phyloP scores from a whole-genome alignment of 2,113 vertebrate species.

The Elephas maximus region DNA sequence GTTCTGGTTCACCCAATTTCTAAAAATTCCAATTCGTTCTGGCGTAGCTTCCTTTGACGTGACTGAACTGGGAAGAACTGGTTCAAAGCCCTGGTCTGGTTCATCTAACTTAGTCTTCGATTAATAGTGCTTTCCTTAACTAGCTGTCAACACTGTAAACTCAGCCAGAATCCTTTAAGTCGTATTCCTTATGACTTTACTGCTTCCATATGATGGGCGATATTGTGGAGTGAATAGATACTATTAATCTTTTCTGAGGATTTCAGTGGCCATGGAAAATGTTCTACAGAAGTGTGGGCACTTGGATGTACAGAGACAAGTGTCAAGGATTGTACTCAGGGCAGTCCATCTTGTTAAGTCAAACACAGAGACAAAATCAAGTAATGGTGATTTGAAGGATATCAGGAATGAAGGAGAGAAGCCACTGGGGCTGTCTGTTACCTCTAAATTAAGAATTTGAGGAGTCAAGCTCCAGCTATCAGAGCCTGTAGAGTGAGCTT shows the following conservation, averaged over 20 bases:
- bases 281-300: not conserved
- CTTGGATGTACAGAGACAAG: not conserved
- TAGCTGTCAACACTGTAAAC: not conserved
- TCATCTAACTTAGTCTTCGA: not conserved
- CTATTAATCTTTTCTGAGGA: not conserved
- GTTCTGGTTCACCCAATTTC: too few relatives aligned
- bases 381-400: not conserved
- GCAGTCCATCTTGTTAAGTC: not conserved
- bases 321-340: not conserved
- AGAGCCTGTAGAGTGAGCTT: not conserved
- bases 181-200: not conserved
- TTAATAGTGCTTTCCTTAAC: not conserved
- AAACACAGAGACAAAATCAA: not conserved
- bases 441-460: not conserved
- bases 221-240: not conserved
- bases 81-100: not conserved
- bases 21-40: too few relatives aligned
- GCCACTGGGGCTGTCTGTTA: not conserved
- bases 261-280: not conserved
- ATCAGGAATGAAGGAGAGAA: not conserved
- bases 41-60: too few relatives aligned
- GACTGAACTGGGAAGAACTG: too few relatives aligned
- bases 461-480: not conserved
- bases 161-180: not conserved
- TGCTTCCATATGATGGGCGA: not conserved